phyloP scores from a whole-genome alignment of 64 coral and sea anemone species.

The Montipora foliosa region DNA sequence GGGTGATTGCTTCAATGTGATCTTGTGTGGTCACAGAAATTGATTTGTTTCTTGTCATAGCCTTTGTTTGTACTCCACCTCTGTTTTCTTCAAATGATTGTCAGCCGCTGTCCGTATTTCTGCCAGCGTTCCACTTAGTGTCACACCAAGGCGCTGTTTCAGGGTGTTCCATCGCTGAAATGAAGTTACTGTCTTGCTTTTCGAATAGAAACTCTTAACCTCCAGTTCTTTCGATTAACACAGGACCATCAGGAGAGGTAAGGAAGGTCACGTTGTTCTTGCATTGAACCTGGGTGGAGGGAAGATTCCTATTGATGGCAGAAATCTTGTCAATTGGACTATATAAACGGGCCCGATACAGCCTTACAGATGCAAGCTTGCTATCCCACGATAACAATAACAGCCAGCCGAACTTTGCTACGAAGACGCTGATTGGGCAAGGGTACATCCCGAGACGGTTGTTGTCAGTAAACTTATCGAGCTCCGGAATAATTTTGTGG shows the following conservation, averaged over 20 bases:
- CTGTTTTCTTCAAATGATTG: neutral
- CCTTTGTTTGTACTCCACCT: slow-evolving; percentile 1
- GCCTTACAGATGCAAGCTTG: neutral
- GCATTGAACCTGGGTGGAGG: neutral
- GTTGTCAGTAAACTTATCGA: slow-evolving; percentile 58
- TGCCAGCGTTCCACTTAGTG: neutral
- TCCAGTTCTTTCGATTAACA: slow-evolving; percentile 17
- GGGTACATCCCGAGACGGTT: slow-evolving; percentile 46
- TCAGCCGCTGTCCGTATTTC: neutral
- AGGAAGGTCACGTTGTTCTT: neutral
- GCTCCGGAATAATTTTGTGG: slow-evolving; percentile 70
- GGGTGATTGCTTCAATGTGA: too few species aligned
- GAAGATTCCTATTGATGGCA: slow-evolving; percentile 26
- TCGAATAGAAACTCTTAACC: slow-evolving; percentile 1
- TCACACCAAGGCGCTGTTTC: slow-evolving; percentile 11
- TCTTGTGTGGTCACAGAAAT: too few species aligned
- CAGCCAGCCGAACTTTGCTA: slow-evolving; percentile 31
- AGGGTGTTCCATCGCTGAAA: neutral
- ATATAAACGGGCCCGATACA: slow-evolving; percentile 37
- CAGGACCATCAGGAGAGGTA: slow-evolving; percentile 12
- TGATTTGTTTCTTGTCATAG: neutral
- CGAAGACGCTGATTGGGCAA: slow-evolving; percentile 17
- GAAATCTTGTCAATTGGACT: slow-evolving; percentile 62
- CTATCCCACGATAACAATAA: slow-evolving; percentile 42
- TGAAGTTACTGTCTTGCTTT: slow-evolving; percentile 8